phyloP scores from a whole-genome alignment of 2,888 invertebrate genomes.

The Acronicta psi region DNA sequence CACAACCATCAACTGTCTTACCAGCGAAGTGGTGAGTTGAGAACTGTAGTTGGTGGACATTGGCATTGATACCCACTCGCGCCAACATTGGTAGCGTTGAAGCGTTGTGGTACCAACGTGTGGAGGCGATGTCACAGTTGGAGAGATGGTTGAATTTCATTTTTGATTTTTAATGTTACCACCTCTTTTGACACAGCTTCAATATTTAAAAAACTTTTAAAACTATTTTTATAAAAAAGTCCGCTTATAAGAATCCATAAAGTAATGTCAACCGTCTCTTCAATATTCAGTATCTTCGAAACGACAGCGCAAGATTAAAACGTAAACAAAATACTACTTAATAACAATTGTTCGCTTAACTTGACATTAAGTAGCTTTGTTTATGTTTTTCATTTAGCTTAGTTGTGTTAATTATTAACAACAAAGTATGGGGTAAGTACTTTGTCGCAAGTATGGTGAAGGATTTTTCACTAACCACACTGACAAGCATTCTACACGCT shows the following conservation, averaged over 20 bases:
- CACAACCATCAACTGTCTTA: slow-evolving; percentile 93
- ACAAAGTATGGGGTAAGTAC: slow-evolving; percentile 33
- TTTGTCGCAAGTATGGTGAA: slow-evolving; percentile 19
- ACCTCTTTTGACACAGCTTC: too few relatives aligned
- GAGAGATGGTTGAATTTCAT: slow-evolving; percentile 2
- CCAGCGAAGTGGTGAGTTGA: slow-evolving; percentile 94
- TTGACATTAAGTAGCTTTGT: background rate
- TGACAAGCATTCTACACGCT: slow-evolving; percentile 50
- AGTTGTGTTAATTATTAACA: slow-evolving; percentile 2
- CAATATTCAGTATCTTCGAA: background rate
- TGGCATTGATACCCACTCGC: too few relatives aligned
- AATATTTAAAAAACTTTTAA: too few relatives aligned
- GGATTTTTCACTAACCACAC: slow-evolving; percentile 32
- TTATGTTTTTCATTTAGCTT: background rate
- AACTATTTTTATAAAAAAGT: too few relatives aligned
- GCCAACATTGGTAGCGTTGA: too few relatives aligned
- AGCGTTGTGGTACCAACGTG: too few relatives aligned
- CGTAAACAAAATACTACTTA: too few relatives aligned
- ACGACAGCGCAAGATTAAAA: too few relatives aligned
- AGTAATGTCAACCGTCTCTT: slow-evolving; percentile 15
- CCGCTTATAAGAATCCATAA: too few relatives aligned
- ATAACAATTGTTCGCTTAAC: too few relatives aligned
- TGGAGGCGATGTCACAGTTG: background rate
- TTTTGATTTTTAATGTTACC: background rate
- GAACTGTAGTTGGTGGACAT: background rate